Conservation (phyloP, 2,888 invertebrate genomes). For the Leptopilina myrica region DNA sequence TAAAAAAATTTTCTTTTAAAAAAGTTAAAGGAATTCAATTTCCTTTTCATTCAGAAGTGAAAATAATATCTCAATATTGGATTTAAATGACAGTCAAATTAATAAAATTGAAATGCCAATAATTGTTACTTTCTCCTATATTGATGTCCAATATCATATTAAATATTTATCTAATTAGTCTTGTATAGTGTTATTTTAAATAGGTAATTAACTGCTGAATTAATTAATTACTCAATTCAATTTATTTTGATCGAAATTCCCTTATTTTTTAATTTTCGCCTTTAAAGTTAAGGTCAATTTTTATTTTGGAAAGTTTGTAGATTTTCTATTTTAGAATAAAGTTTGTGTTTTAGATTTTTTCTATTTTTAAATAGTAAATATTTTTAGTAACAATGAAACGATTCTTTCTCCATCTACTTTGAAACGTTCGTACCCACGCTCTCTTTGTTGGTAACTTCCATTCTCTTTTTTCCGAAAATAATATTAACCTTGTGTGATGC, state of each 20-base stretch:
- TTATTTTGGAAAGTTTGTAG: too few species aligned
- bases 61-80: not conserved
- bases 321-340: too few species aligned
- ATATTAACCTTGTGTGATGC: conserved; percentile 58
- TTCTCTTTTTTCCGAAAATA: conserved; percentile 51
- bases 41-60: not conserved
- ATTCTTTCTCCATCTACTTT: conserved; percentile 54
- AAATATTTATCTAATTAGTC: not conserved
- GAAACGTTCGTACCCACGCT: conserved; percentile 3
- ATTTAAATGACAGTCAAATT: not conserved
- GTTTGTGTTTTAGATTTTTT: not conserved
- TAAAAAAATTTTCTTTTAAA: not conserved
- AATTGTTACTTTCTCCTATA: not conserved
- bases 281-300: too few species aligned
- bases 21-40: conserved; percentile 6
- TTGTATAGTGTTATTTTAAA: too few species aligned
- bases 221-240: too few species aligned
- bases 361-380: not conserved
- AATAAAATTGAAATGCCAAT: conserved; percentile 5
- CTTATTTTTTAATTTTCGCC: too few species aligned
- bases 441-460: conserved; percentile 32
- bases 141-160: not conserved
- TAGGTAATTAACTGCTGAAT: too few species aligned
- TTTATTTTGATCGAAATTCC: too few species aligned
- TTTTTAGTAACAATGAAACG: not conserved